Percentiles rank a stretch among this genome's conserved stretches.
Conservation (phyloP, 1,140 invertebrate species). For the Bombyx mori region DNA sequence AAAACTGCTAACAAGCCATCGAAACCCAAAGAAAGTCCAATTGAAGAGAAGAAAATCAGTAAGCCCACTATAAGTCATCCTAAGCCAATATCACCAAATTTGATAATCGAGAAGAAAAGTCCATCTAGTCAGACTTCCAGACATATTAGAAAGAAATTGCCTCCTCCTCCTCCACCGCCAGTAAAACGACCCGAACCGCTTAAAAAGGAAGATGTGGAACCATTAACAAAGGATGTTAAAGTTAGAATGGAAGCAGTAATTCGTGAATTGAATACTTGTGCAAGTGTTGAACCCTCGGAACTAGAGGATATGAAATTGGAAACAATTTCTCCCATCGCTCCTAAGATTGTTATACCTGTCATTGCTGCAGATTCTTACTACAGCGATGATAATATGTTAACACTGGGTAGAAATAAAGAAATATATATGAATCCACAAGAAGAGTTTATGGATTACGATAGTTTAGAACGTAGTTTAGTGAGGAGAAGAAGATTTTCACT, state of each 20-base stretch:
- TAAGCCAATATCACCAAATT: slow-evolving; percentile 61
- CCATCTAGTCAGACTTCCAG: slow-evolving; percentile 45
- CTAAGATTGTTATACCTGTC: slow-evolving; percentile 63
- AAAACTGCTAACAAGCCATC: neutral
- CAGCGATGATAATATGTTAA: slow-evolving; percentile 39
- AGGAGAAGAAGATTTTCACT: slow-evolving; percentile 55
- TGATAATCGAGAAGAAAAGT: slow-evolving; percentile 37
- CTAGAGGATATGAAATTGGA: slow-evolving; percentile 30
- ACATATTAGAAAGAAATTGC: slow-evolving; percentile 53
- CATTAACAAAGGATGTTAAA: slow-evolving; percentile 67
- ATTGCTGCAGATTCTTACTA: slow-evolving; percentile 47
- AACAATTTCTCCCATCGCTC: slow-evolving; percentile 30
- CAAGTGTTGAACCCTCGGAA: slow-evolving; percentile 45
- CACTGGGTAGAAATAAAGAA: slow-evolving; percentile 27
- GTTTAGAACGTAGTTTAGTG: slow-evolving; percentile 75
- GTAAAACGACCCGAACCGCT: slow-evolving; percentile 18
- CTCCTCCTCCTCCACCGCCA: slow-evolving; percentile 63
- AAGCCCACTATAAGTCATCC: slow-evolving; percentile 11
- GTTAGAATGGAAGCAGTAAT: slow-evolving; percentile 74
- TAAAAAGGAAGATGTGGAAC: slow-evolving; percentile 29
- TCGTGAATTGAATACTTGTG: slow-evolving; percentile 65
- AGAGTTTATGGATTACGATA: slow-evolving; percentile 75
- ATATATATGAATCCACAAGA: slow-evolving; percentile 22
- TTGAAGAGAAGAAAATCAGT: slow-evolving; percentile 13
- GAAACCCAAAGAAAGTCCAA: slow-evolving; percentile 7